Base-by-base conservation (phyloP, 30 jellyfish, hydroid and myxozoan genomes). In the Turritopsis rubra region DNA sequence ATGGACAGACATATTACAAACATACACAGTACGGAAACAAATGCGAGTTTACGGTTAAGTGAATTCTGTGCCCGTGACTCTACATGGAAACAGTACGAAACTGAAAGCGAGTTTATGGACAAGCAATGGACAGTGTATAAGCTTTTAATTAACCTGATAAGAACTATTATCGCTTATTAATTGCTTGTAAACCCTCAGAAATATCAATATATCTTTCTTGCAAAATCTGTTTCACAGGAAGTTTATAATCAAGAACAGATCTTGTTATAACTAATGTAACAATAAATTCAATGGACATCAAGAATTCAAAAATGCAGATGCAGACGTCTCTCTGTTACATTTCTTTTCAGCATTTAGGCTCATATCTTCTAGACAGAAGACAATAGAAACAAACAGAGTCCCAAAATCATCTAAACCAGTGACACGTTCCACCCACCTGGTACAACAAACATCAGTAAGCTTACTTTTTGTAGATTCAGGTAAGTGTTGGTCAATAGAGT, bases 371-470 rank as follows among this genome's bases (percentile, higher is more conserved):
- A 89, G 52, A 74, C 89, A 53, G 18, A 68, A 84, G n/a, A 74
- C 83, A 66, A 84, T 84, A 18, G 88, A 85, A 1, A n/a, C 52
- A 85, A 71, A 66, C 16, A 89, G 52, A 65, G 81, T 87, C 26
- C 65, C 65, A 71, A 89, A 81, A 23, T 54, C 80, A 24, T 81
- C 84, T 0, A 88, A 72, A 54, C 94, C 91, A 31, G 81, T 89
- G 31, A 89, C 54, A 17, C 95, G 86, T 68, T 53, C 85, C 26
- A 84, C n/a, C 91, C 96, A 89, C 29, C 89, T 79, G 17, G 95
- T 89, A 7, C 90, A 88, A 52, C 96, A 89, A 41, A 85, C 89
- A 73, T 89, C 88, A 30, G 72, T 82, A 31, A 85, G 81, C 1
- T 66, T 53, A 22, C 66, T 68, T 23, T 83, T 81, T 41, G 77